Evolutionary conservation across 1,140 invertebrate genomes (phyloP), one percentile per base, ranked within the genome.

Genomic region (Pogonomyrmex barbatus): DNA sequence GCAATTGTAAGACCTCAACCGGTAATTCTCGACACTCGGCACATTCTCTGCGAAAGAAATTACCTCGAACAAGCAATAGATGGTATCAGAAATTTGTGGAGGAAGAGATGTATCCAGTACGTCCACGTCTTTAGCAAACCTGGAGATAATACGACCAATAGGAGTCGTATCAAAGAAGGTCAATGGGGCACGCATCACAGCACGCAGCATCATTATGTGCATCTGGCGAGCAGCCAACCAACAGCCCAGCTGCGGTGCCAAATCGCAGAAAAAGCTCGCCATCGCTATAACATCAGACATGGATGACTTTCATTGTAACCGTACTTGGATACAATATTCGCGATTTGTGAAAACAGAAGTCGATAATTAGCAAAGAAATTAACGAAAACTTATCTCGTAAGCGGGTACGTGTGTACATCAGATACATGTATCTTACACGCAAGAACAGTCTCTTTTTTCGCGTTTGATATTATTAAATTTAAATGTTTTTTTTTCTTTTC

Each of bases 91-190:
- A 93, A 97, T 95, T 95, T 97, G 95, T 93, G 96, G 96, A 87
- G 97, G 97, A 90, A 98, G 95, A 91, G 95, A 96, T 90, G 96
- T 96, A 95, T 98, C 97, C 95, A 98, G 93, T 84, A 97, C 95
- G 94, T 96, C 96, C 81, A 96, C 94, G 93, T 96, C 97, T 97
- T 98, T 98, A 92, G 97, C 97, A 95, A 99, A 98, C 93, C 98
- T 96, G 93, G 98, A 97, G 90, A 99, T 96, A 90, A 99, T 97
- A 93, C 98, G 96, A 94, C 98, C 98, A 88, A 96, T 93, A 62
- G 98, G 98, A 87, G 98, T 99, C 90, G 97, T 97, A 95, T 99
- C 98, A 95, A 97, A 99, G 96, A 98, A 98, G 94, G 95, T 95
- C 95, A 97, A 95, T 86, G 97, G 97, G 75, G 97, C 96, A 92